Evolutionary conservation across 2,113 vertebrate genomes (phyloP), one percentile per base, ranked within the genome.

Genomic region (Cephalopholis sonnerati): DNA sequence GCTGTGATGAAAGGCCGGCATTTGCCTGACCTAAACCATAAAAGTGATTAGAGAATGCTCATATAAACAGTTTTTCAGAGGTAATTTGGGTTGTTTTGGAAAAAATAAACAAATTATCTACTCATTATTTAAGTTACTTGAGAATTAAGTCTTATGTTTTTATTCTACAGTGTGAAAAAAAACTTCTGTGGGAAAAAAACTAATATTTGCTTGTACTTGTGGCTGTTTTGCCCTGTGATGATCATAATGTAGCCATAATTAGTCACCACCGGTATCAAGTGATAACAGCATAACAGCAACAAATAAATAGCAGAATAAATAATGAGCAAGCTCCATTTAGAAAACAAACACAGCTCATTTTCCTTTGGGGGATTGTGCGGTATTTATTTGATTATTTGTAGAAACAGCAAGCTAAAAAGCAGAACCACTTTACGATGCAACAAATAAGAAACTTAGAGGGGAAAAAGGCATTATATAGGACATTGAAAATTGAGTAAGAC

Each of bases 281-380:
- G 27, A 88, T 71, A 81, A 75, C 51, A 72, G 46, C 80, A 59
- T 0, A 39, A 58, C n/a, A n/a, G n/a, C n/a, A 72, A 36, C 74
- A 77, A 87, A 84, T 78, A 85, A 85, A 85, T 77, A 77, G 73
- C 39, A 71, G 62, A 85, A 90, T 83, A 85, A 90, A 80, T 85
- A 88, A 90, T 77, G 85, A 88, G 57, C 54, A 50, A 72, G 63
- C 75, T 84, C 71, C 5, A 71, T 89, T 88, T 88, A 78, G 65
- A 87, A 91, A 87, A 87, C 81, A 82, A 91, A 84, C 81, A 81
- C 66, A 17, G 46, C 77, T 82, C 17, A 62, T 90, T 87, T 55
- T 83, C 84, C 84, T 81, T 44, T 7, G n/a, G 79, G 79, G 79
- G 74, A 55, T 64, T 65, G 48, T 58, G 57, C 17, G 32, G 68